Conservation (phyloP, 2,888 invertebrate species). For the Thecocarcelia acutangulata region DNA sequence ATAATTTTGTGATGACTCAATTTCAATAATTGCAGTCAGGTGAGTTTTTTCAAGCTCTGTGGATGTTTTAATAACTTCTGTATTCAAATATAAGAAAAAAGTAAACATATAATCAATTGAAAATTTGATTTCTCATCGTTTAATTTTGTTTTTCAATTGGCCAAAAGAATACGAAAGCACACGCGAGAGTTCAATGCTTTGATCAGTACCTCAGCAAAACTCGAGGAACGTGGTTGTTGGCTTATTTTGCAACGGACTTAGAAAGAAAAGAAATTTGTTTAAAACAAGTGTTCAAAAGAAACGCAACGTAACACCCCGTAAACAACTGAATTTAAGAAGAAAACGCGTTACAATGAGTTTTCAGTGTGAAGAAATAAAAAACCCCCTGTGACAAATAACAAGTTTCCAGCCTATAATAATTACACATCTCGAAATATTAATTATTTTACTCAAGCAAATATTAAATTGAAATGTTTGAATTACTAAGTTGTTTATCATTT, state of each 20-base stretch:
- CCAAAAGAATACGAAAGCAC: background rate
- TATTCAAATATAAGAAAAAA: too few relatives aligned
- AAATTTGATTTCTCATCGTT: background rate
- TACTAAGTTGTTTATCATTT: background rate
- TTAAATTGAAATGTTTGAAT: slow-evolving; percentile 29
- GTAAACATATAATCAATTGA: background rate
- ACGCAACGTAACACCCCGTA: background rate
- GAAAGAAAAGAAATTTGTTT: background rate
- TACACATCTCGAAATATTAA: background rate
- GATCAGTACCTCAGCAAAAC: slow-evolving; percentile 34
- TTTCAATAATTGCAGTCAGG: too few relatives aligned
- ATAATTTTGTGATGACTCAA: too few relatives aligned
- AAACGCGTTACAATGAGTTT: too few relatives aligned
- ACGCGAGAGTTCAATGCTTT: slow-evolving; percentile 3
- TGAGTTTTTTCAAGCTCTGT: too few relatives aligned
- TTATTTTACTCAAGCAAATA: background rate
- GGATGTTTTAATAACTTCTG: too few relatives aligned
- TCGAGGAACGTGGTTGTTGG: slow-evolving; percentile 25
- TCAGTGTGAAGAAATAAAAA: slow-evolving; percentile 8
- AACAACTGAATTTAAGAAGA: too few relatives aligned
- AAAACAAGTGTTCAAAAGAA: background rate
- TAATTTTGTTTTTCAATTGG: background rate
- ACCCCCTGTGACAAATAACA: background rate
- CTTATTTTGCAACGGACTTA: background rate
- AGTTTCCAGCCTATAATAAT: background rate